These are phyloP conservation scores for Sisyra nigra DNA, from an alignment of 2,888 invertebrate genomes.

Conservation along the genomic window DNA sequence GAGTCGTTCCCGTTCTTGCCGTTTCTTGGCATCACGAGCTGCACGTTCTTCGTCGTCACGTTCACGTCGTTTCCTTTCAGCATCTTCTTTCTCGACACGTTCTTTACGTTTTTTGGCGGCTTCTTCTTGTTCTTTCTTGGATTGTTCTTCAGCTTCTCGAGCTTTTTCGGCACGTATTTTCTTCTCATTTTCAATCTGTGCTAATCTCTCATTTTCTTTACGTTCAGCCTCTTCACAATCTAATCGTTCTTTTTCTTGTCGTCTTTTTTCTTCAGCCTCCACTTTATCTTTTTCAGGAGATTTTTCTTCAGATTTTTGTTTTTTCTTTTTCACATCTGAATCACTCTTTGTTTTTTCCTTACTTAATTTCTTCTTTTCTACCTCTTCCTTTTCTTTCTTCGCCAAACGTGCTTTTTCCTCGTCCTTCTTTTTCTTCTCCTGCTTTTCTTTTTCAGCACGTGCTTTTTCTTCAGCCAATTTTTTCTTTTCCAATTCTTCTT, in stretches of 20 bases:
- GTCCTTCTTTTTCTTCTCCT: slow-evolving; percentile 7
- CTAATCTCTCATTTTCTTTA: too few species aligned
- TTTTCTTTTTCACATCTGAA: background rate
- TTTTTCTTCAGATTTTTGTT: background rate
- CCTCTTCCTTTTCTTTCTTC: background rate
- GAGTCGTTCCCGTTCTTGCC: slow-evolving; percentile 9
- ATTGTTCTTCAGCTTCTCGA: slow-evolving; percentile 9
- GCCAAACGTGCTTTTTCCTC: too few species aligned
- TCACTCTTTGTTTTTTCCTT: background rate
- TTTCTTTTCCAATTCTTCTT: too few species aligned
- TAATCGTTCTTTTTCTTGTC: slow-evolving; percentile 2
- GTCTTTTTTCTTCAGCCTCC: too few species aligned
- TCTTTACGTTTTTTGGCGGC: slow-evolving; percentile 6
- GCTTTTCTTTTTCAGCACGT: background rate
- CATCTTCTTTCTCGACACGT: slow-evolving; percentile 1
- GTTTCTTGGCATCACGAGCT: background rate
- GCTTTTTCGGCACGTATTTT: background rate
- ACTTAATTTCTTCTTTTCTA: background rate
- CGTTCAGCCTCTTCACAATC: slow-evolving; percentile 11
- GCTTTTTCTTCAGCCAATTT: background rate
- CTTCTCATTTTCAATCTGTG: slow-evolving; percentile 6
- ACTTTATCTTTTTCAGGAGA: background rate
- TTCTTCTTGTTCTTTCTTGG: slow-evolving; percentile 9
- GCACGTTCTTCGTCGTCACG: background rate
- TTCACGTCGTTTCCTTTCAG: background rate